These are phyloP conservation scores for Tuberolachnus salignus DNA, from an alignment of 2,888 invertebrate genomes.

Conservation along the genomic window DNA sequence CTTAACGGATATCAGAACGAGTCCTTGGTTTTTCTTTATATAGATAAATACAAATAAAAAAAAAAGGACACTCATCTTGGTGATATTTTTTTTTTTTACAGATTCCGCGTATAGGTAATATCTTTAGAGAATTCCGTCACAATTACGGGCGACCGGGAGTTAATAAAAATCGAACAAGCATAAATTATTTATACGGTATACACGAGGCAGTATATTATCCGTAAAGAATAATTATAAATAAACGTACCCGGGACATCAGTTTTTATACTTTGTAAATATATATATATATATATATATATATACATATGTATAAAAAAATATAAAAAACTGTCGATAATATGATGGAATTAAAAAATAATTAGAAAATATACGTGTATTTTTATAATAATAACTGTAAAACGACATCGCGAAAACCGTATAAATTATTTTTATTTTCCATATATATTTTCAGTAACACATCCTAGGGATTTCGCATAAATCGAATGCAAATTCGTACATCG, in stretches of 20 bases:
- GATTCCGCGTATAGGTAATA: neutral
- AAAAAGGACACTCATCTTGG: neutral
- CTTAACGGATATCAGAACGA: conserved; percentile 25
- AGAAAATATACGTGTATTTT: neutral
- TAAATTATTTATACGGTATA: neutral
- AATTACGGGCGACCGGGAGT: neutral
- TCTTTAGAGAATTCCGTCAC: neutral
- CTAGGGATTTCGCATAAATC: too few species aligned
- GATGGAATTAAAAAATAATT: neutral
- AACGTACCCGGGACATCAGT: neutral
- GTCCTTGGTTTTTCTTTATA: conserved; percentile 38
- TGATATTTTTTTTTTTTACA: conserved; percentile 3
- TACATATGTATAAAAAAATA: too few species aligned
- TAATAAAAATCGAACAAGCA: neutral
- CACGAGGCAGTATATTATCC: neutral
- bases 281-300: too few species aligned
- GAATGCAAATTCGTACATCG: too few species aligned
- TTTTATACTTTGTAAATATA: neutral
- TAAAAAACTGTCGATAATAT: neutral
- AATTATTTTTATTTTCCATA: too few species aligned
- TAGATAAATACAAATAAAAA: conserved; percentile 34
- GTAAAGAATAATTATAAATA: neutral
- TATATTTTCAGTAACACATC: too few species aligned
- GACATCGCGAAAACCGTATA: too few species aligned
- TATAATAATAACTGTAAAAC: neutral